Percentiles rank a stretch among this genome's conserved stretches.
Conservation (phyloP, 2,888 invertebrate genomes). For the Agrochola circellaris region DNA sequence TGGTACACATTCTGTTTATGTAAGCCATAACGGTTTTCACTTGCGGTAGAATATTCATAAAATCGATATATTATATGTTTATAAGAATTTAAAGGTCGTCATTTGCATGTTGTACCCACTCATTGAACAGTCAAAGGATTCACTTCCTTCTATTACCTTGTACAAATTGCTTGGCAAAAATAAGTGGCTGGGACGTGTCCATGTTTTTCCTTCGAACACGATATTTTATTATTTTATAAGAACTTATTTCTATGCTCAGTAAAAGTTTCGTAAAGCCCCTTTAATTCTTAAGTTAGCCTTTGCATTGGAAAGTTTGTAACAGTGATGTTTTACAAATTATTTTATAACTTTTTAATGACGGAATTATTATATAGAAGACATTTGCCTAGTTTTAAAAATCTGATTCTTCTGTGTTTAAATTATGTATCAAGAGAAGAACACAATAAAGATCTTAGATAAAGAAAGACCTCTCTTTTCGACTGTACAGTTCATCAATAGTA, state of each 20-base stretch:
- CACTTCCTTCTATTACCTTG: slow-evolving; percentile 44
- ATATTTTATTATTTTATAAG: slow-evolving; percentile 6
- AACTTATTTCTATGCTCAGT: not conserved
- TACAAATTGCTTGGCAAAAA: slow-evolving; percentile 49
- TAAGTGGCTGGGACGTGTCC: slow-evolving; percentile 27
- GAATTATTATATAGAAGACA: too few relatives aligned
- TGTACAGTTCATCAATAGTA: not conserved
- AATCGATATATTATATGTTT: slow-evolving; percentile 41
- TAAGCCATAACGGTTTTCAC: not conserved
- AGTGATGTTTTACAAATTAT: not conserved
- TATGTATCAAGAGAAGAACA: not conserved
- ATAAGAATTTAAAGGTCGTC: slow-evolving; percentile 32
- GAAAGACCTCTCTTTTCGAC: not conserved
- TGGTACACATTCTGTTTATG: not conserved
- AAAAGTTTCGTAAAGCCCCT: slow-evolving; percentile 34
- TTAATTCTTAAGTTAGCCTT: not conserved
- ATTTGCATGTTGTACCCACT: slow-evolving; percentile 48
- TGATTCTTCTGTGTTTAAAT: not conserved
- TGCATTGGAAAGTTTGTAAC: slow-evolving; percentile 21
- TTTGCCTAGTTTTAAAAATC: not conserved
- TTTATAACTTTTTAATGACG: too few relatives aligned
- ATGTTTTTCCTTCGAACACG: slow-evolving; percentile 29
- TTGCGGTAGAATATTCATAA: not conserved
- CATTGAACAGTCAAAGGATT: slow-evolving; percentile 40
- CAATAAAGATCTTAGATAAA: not conserved